Conservation (phyloP, 2,113 vertebrate genomes). For the Antechinus flavipes region DNA sequence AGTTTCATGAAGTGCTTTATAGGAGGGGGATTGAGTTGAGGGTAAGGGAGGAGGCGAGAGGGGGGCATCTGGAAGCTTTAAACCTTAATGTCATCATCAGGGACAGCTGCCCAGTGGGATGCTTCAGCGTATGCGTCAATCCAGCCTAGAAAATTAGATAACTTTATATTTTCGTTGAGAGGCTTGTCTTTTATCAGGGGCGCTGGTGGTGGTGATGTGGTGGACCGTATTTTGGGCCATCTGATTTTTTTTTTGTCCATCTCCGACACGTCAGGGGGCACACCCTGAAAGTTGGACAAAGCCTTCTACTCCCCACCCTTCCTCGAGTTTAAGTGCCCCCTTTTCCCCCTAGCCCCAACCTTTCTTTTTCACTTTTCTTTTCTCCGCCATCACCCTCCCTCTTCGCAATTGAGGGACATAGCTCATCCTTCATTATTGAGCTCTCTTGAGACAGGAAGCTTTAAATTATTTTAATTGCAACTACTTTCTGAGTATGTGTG, state of each 20-base stretch:
- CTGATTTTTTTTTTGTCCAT: background rate
- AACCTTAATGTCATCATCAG: constrained; percentile 32
- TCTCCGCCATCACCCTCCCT: constrained; percentile 59
- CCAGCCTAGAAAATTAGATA: constrained; percentile 41
- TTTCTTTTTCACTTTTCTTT: constrained; percentile 8
- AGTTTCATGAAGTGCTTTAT: constrained; percentile 64
- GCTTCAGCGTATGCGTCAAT: constrained; percentile 30
- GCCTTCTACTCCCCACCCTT: constrained; percentile 34
- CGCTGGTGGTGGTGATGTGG: constrained; percentile 14
- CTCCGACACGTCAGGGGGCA: background rate
- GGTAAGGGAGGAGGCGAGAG: constrained; percentile 9
- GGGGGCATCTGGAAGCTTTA: background rate
- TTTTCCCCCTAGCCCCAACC: background rate
- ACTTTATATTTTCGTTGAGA: constrained; percentile 61
- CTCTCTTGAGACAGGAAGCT: constrained; percentile 80
- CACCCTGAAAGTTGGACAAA: constrained; percentile 65
- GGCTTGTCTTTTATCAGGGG: constrained; percentile 63
- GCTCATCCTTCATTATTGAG: constrained; percentile 72
- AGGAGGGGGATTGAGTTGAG: constrained; percentile 52
- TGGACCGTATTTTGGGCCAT: background rate
- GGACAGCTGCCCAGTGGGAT: constrained; percentile 29
- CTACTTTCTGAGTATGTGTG: constrained; percentile 51
- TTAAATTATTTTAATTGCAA: constrained; percentile 79
- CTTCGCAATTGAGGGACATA: constrained; percentile 57
- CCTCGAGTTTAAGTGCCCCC: constrained; percentile 35